Evolutionary conservation across 2,888 invertebrate species (phyloP), one percentile per base, ranked within the genome.

Genomic region (Plagodis pulveraria): DNA sequence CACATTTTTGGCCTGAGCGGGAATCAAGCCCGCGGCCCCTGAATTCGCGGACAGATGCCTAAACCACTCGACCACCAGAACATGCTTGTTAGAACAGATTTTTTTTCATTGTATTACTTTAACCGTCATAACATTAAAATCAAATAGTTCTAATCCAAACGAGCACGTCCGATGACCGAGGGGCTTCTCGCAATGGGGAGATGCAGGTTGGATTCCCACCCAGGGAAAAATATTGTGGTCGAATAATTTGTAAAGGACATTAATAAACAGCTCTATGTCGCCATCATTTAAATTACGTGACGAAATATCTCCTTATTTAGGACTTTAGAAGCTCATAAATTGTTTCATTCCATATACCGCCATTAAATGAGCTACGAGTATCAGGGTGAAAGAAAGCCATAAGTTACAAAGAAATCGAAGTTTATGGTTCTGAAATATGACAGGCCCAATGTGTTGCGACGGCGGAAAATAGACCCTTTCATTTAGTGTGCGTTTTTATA

Each of bases 401-500:
- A 58, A 58, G 62, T 60, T 56, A 60, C 42, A 47, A 50, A 54
- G 47, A 56, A 62, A 62, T 67, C 58, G 54, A 62, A 53, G 58
- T 64, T 64, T 61, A 62, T 58, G 61, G 41, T 41, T 50, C 40
- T n/a, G 48, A 58, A 57, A 61, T 61, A 64, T 51, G 66, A 60
- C 58, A 34, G 57, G 12, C 42, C 57, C 50, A 60, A 64, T 66
- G 64, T 60, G 64, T 57, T 59, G 50, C 36, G 41, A 53, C 33
- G 56, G 41, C 56, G 51, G 62, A 59, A 50, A 54, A 59, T 56
- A 22, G 58, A 50, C 56, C 56, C 50, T 61, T 53, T 33, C 36
- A 50, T 58, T 63, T 66, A 59, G 62, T 66, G 63, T 59, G 35
- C 36, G 47, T 52, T n/a, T 62, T 63, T 56, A 63, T 62, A 47